Base-by-base conservation (phyloP, 1,140 invertebrate species). In the Thalassaphorura encarpata region DNA sequence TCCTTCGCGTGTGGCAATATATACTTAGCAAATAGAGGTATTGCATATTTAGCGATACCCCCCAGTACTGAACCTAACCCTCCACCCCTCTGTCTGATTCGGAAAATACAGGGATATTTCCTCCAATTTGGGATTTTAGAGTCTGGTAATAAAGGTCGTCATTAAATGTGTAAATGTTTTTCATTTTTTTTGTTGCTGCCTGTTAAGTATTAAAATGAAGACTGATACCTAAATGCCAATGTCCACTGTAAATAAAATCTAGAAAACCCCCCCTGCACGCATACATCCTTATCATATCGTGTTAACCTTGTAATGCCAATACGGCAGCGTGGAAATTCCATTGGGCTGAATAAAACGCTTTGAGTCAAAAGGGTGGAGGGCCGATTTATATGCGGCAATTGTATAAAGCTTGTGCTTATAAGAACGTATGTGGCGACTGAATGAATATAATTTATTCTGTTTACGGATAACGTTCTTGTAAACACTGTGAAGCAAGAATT, bases 321-420 rank as follows among this genome's bases (percentile, higher is more conserved):
- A 51, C 19, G 51, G 40, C 21, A 60, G 23, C n/a, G 58, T 60
- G 29, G 46, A 15, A 1, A 50, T 28, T 1, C 58, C 58, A 47
- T 55, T 29, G 4, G 43, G 18, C 23, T 54, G 21, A 0, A 60
- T 60, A 52, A 45, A 60, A 5, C 52, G n/a, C 40, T 60, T 60
- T 1, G 52, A 45, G 21, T 60, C 58, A 51, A 60, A 54, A 26
- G 5, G 13, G 27, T 60, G 52, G 5, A 55, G 5, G 1, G 27
- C 46, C 4, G 16, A 19, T 45, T 52, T 50, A 15, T 24, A 8
- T 11, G 27, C 21, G 13, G 15, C 24, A 0, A 41, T 39, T 2
- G 52, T 60, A 29, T 26, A 43, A 39, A 55, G 4, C 23, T 50
- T 41, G 23, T 56, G 54, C 31, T 50, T 49, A 16, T 41, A 50